Percentiles rank a stretch among this genome's conserved stretches.
Evolutionary conservation across 2,888 invertebrate genomes (phyloP).

Genomic region (Adelphocoris suturalis): DNA sequence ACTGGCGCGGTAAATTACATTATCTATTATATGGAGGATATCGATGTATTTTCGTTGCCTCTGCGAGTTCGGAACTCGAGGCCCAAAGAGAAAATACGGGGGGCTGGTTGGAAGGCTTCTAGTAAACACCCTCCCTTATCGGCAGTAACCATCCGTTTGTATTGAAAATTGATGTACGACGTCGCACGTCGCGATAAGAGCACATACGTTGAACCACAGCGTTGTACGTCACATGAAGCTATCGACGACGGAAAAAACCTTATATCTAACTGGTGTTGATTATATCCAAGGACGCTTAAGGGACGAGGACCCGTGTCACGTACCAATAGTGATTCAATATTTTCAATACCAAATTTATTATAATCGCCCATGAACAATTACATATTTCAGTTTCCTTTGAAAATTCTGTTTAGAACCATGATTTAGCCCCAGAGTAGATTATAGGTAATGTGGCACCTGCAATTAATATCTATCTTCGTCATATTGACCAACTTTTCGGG

Average conservation of each 20-base stretch:
- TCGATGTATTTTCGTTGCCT: background rate
- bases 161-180: slow-evolving; percentile 53
- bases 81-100: slow-evolving; percentile 27
- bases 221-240: slow-evolving; percentile 9
- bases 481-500: no score
- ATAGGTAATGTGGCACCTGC: no score
- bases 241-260: background rate
- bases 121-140: slow-evolving; percentile 44
- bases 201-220: background rate
- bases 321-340: no score
- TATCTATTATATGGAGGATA: background rate
- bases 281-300: no score
- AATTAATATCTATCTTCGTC: no score
- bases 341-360: no score
- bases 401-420: no score
- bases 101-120: background rate
- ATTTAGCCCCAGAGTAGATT: no score
- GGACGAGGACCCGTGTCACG: no score
- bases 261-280: no score
- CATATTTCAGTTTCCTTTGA: no score
- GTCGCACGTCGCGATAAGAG: background rate
- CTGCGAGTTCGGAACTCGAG: background rate
- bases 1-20: background rate
- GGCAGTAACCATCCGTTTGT: slow-evolving; percentile 21
- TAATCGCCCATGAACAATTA: no score